Evolutionary conservation across 1,140 invertebrate genomes (phyloP), one percentile per base, ranked within the genome.

Genomic region (Caenorhabditis remanei): DNA sequence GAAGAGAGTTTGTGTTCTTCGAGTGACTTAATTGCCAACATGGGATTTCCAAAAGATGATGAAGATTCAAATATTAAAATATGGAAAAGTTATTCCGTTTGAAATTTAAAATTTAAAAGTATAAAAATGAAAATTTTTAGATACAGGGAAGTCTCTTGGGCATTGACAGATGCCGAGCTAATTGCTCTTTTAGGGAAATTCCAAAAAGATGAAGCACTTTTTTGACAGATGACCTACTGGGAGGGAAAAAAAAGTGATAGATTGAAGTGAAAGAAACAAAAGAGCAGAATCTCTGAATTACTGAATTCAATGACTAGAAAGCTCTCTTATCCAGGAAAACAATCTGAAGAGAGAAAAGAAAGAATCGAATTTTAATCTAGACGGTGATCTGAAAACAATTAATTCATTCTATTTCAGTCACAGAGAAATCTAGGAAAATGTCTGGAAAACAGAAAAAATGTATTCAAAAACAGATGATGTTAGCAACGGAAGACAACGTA

Each of bases 401-500:
- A 58, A 21, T 58, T 53, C 13, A 53, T 53, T 16, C 50, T 53
- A 16, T 11, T 11, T 14, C 50, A 53, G 16, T 53, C 50, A 53
- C 13, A 53, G 32, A 14, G 50, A 53, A 53, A 16, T 14, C 11
- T 53, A 53, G 50, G 9, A 53, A 14, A 53, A 53, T 11, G 50
- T 16, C 16, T 16, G 50, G 50, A 11, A 53, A 21, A 21, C 58
- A 11, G n/a, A 32, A 71, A n/a, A 24, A 71, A 71, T 43, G 21
- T 67, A 14, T 46, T n/a, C 61, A 65, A 65, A 65, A 65, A 65
- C 61, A 65, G n/a, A 65, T 65, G 32, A 61, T 40, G 61, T 65
- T 40, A n/a, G 61, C 40, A 40, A 16, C 61, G 21, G 61, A 40
- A 65, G 61, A 65, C 8, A 58, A 2, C 56, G n/a, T n/a, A n/a